Evolutionary conservation across 2,888 invertebrate species (phyloP).

Genomic region (Galeruca laticollis): DNA sequence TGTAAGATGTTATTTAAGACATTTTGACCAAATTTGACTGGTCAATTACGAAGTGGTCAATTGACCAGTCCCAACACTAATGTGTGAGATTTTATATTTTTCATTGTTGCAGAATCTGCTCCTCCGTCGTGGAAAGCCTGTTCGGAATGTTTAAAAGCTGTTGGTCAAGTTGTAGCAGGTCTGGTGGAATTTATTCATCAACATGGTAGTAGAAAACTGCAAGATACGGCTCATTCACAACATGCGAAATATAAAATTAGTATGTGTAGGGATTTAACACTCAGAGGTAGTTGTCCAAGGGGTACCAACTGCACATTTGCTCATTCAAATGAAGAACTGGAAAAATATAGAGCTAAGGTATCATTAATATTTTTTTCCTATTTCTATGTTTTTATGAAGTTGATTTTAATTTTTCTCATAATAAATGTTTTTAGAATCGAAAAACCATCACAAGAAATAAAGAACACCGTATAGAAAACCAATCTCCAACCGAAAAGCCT

Average conservation of each 20-base stretch:
- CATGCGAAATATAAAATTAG: slow-evolving; percentile 89
- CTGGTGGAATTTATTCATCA: slow-evolving; percentile 83
- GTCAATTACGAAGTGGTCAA: too few relatives aligned
- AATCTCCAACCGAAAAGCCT: slow-evolving; percentile 61
- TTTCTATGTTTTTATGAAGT: too few relatives aligned
- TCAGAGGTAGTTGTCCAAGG: slow-evolving; percentile 86
- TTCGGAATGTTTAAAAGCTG: slow-evolving; percentile 76
- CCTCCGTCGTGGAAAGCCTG: slow-evolving; percentile 76
- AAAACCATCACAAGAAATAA: slow-evolving; percentile 67
- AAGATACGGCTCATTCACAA: slow-evolving; percentile 71
- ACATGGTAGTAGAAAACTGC: slow-evolving; percentile 77
- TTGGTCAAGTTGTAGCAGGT: slow-evolving; percentile 79
- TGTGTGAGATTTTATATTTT: too few relatives aligned
- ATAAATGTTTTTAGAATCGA: slow-evolving; percentile 60
- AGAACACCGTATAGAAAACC: slow-evolving; percentile 60
- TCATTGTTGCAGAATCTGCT: slow-evolving; percentile 69
- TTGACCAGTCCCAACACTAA: too few relatives aligned
- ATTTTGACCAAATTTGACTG: too few relatives aligned
- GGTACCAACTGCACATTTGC: slow-evolving; percentile 92
- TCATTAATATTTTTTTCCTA: not conserved
- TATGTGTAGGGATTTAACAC: slow-evolving; percentile 87
- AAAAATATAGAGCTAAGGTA: slow-evolving; percentile 71
- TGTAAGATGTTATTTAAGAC: too few relatives aligned
- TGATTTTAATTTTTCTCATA: not conserved
- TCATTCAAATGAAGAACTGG: slow-evolving; percentile 91